These are phyloP conservation scores for Hydractinia echinata DNA, from an alignment of 30 jellyfish, hydroid and myxozoan species.

Conservation along the genomic window DNA sequence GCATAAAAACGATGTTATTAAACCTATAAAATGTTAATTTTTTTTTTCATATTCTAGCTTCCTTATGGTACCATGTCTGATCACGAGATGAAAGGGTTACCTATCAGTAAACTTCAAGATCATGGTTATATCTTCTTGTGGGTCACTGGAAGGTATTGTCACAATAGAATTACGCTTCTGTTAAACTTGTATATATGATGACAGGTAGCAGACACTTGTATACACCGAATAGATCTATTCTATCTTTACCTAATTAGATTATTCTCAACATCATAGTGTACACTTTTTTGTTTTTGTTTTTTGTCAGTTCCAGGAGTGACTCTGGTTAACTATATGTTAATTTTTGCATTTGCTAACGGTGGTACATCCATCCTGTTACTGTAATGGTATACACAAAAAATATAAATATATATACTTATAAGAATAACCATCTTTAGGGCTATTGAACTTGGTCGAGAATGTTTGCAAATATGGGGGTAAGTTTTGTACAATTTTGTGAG, in stretches of 20 bases:
- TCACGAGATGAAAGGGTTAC: conserved; percentile 84
- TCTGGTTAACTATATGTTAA: no score
- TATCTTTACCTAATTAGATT: not conserved
- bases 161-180: not conserved
- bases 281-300: no score
- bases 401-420: no score
- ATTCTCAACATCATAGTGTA: no score
- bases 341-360: no score
- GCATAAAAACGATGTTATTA: no score
- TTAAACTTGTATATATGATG: not conserved
- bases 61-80: conserved; percentile 99
- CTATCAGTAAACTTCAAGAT: conserved; percentile 74
- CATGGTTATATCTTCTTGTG: conserved; percentile 93
- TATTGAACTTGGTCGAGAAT: conserved; percentile 98
- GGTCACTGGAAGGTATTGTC: conserved; percentile 92
- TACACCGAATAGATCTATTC: not conserved
- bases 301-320: no score
- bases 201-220: not conserved
- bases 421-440: conserved; percentile 50
- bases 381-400: no score
- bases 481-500: not conserved
- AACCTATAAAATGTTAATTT: no score
- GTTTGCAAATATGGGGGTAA: conserved; percentile 95
- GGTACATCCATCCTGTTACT: no score
- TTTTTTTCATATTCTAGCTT: conserved; percentile 29